Percentiles rank a stretch among this genome's conserved stretches.
phyloP scores from a whole-genome alignment of 2,888 invertebrate genomes.

The Ceraclea dissimilis region DNA sequence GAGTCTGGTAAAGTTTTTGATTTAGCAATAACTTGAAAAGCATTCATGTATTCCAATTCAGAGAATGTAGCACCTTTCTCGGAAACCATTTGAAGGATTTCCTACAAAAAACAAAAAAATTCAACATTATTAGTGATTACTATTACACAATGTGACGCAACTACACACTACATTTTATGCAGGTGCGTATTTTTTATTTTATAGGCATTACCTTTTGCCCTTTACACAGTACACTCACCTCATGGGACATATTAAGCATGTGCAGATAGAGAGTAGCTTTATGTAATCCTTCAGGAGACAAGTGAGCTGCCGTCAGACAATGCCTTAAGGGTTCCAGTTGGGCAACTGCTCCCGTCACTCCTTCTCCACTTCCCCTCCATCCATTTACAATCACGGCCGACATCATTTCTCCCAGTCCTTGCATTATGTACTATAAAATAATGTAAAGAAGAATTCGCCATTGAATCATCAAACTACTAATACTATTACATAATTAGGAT shows the following conservation, averaged over 20 bases:
- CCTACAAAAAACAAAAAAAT: slow-evolving; percentile 44
- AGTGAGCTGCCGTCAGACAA: slow-evolving; percentile 40
- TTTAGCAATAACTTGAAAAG: slow-evolving; percentile 70
- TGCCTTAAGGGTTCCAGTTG: slow-evolving; percentile 38
- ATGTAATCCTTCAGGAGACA: slow-evolving; percentile 56
- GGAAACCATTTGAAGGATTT: slow-evolving; percentile 72
- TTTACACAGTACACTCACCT: too few relatives aligned
- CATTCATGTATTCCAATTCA: slow-evolving; percentile 80
- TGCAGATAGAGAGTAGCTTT: slow-evolving; percentile 86
- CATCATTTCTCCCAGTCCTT: slow-evolving; percentile 79
- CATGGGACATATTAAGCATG: slow-evolving; percentile 72
- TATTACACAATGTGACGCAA: neutral
- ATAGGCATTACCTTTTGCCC: too few relatives aligned
- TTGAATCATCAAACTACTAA: neutral
- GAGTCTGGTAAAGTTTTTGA: slow-evolving; percentile 47
- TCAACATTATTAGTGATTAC: neutral
- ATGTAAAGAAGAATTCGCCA: too few relatives aligned
- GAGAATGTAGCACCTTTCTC: slow-evolving; percentile 86
- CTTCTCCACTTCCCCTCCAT: slow-evolving; percentile 25
- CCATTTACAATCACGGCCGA: slow-evolving; percentile 53
- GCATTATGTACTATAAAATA: slow-evolving; percentile 74
- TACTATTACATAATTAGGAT: neutral
- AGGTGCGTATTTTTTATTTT: too few relatives aligned
- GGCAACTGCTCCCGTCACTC: slow-evolving; percentile 17
- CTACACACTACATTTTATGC: neutral